Base-by-base conservation (phyloP, 2,888 invertebrate genomes). In the Celastrina argiolus region DNA sequence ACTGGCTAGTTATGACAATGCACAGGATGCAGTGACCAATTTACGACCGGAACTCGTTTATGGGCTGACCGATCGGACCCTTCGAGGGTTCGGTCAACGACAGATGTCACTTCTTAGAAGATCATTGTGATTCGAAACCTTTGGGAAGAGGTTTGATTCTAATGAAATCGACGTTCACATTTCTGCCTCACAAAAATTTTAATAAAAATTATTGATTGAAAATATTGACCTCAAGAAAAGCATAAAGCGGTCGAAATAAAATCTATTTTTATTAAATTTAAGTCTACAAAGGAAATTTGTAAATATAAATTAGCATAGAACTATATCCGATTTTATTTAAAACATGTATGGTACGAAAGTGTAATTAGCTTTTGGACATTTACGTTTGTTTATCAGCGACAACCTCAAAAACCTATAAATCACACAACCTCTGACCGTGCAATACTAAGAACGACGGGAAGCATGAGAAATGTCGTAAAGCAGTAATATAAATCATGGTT, bases 41-140 rank as follows among this genome's bases (percentile, higher is more conserved):
- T 88, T 88, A 88, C 74, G 82, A 82, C 87, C 88, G 88, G 88
- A 88, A 85, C 84, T 74, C 75, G 73, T 80, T 84, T 82, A 84
- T 85, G 78, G 81, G 75, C 81, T 84, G 85, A 83, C 84, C 85
- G 81, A 83, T 82, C 73, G 74, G 73, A 71, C 71, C 73, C 74
- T 74, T 74, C 76, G 74, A 63, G 56, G 56, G 59, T 67, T 67
- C 70, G 70, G 67, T 69, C 68, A 66, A 63, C 63, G 68, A 65
- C 65, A 68, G 69, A 66, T 56, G 65, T 45, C 31, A 14, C n/a
- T 66, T 66, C 63, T 69, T 56, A 58, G 59, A 65, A 59, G 14
- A 39, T 39, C 64, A 51, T 51, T 58, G 58, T 59, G 39, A 51
- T 51, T 51, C 5, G 22, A 10, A 51, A 26, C 22, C 22, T 51